Evolutionary conservation across 2,888 invertebrate species (phyloP), one percentile per base, ranked within the genome.

Genomic region (Drosophila anomalipes): DNA sequence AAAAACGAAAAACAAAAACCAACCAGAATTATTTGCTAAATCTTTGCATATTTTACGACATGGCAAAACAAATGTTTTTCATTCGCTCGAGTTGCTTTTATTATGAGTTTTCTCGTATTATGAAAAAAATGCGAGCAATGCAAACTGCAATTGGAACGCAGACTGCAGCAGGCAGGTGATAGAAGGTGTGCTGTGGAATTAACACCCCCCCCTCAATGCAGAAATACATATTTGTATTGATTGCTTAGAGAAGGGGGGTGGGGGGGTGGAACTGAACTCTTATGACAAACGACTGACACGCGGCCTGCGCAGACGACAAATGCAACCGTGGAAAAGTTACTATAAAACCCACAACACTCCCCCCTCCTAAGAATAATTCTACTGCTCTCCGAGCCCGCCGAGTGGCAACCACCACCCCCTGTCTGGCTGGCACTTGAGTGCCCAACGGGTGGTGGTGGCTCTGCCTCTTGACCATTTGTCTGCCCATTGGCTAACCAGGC

Each of bases 231-330:
- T 37, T 49, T 37, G 73, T 83, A 84, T 84, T 81, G 84, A 85
- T 89, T 85, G 78, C 70, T 56, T 72, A 67, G 58, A 71, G 71
- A 71, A 56, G 39, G 59, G 19, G 41, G 26, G 19, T 22, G 10
- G 33, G 4, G n/a, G 22, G 12, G 28, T 0, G 26, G 32, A n/a
- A 22, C 26, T 30, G 47, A 47, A 51, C 39, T 70, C 70, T 74
- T 82, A 72, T 86, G 86, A 86, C 86, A 90, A 90, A 86, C 90
- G 89, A 86, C 82, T 86, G 86, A 86, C 86, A 90, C 77, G 89
- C 89, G 89, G 87, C 74, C 75, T 90, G 89, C 89, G 74, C 86
- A 86, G 84, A 74, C 90, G 86, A 86, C 90, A 86, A 86, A 89
- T 90, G 82, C 86, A 86, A 51, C 30, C 79, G 62, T 57, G 51